These are phyloP conservation scores for Lutraria rhynchaena DNA, from an alignment of 1,140 invertebrate species.

Conservation along the genomic window DNA sequence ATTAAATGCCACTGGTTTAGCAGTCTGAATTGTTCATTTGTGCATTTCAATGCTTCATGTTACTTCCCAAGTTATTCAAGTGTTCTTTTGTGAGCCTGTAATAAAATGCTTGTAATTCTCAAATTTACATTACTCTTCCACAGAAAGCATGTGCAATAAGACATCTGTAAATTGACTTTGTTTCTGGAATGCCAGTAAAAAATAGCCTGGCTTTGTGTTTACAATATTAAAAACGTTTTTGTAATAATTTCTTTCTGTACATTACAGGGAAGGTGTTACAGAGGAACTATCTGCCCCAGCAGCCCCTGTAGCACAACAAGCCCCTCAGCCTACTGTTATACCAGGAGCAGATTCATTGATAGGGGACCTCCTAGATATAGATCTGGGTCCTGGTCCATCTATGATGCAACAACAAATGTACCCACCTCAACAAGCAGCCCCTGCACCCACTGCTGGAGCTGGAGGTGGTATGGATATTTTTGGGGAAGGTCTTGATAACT, in stretches of 20 bases:
- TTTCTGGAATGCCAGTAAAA: too few relatives aligned
- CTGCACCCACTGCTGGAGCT: constrained; percentile 59
- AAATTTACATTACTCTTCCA: too few relatives aligned
- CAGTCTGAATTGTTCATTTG: neutral
- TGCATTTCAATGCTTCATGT: neutral
- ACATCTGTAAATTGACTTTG: too few relatives aligned
- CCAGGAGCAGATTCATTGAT: constrained; percentile 96
- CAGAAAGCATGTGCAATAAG: too few relatives aligned
- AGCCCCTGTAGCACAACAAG: constrained; percentile 53
- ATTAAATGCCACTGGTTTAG: neutral
- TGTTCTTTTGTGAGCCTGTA: too few relatives aligned
- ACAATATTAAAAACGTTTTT: too few relatives aligned
- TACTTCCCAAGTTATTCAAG: too few relatives aligned
- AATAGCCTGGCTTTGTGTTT: too few relatives aligned
- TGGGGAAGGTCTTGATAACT: constrained; percentile 90
- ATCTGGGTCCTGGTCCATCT: constrained; percentile 86
- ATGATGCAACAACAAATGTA: constrained; percentile 81
- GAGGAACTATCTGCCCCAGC: constrained; percentile 49
- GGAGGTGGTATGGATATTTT: constrained; percentile 86
- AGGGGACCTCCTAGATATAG: constrained; percentile 98
- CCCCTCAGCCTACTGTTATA: constrained; percentile 88
- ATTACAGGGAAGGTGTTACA: constrained; percentile 62
- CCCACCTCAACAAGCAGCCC: constrained; percentile 78
- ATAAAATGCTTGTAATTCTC: too few relatives aligned
- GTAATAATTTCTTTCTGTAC: too few relatives aligned